A percentile compares a stretch with the other conserved stretches of the same genome.
phyloP scores from a whole-genome alignment of 2,797 vertebrate genomes.

The Adelosebastes latens region DNA sequence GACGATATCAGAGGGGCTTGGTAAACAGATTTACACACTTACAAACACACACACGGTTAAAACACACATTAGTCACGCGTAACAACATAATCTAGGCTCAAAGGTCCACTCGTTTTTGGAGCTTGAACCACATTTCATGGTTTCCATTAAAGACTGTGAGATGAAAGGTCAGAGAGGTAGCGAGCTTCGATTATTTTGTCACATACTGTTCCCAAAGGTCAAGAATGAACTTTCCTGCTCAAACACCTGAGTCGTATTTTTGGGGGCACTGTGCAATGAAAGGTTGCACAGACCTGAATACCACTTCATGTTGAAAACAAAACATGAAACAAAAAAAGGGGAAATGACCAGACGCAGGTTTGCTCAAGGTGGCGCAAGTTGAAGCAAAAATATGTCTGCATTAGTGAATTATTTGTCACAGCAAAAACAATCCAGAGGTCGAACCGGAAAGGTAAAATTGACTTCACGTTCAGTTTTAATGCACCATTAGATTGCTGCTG shows the following conservation, averaged over 20 bases:
- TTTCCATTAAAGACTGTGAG: neutral
- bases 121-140: neutral
- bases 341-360: neutral
- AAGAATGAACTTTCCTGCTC: neutral
- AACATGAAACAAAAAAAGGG: neutral
- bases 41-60: neutral
- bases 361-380: neutral
- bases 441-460: neutral
- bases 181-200: neutral
- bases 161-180: neutral
- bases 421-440: constrained; percentile 9
- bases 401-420: neutral
- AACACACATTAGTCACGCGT: neutral
- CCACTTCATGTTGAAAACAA: neutral
- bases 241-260: neutral
- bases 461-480: neutral
- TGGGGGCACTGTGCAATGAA: neutral
- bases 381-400: neutral
- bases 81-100: neutral
- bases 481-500: neutral
- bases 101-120: neutral
- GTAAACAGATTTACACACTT: neutral
- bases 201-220: neutral
- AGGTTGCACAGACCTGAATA: neutral
- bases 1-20: neutral